Evolutionary conservation across 2,888 invertebrate genomes (phyloP).

Genomic region (Aleiodes alternator): DNA sequence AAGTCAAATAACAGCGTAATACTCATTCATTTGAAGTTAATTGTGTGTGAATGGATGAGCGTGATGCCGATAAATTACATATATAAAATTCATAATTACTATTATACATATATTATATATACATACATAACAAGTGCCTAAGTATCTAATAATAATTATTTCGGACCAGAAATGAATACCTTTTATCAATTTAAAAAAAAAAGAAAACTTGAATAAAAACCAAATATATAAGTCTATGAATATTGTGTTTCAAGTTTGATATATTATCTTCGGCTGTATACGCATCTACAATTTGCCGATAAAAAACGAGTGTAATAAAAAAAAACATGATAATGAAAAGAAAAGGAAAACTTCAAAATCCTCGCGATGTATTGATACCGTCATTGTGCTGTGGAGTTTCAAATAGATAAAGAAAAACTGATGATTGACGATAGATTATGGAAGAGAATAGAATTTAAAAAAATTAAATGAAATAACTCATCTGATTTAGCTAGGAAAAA

Average conservation of each 20-base stretch:
- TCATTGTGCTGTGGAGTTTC: conserved; percentile 2
- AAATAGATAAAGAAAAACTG: conserved; percentile 3
- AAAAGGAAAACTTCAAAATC: not conserved
- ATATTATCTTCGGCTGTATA: conserved; percentile 27
- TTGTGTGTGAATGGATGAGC: conserved; percentile 16
- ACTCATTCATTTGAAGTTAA: no score
- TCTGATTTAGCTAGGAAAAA: conserved; percentile 26
- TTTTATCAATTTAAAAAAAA: conserved; percentile 65
- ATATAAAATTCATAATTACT: conserved; percentile 10
- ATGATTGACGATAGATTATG: not conserved
- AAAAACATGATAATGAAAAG: not conserved
- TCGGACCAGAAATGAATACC: conserved; percentile 73
- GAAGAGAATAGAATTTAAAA: not conserved
- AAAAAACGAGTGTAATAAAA: conserved; percentile 1
- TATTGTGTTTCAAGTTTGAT: conserved; percentile 25
- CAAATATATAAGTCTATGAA: conserved; percentile 33
- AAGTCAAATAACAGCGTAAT: no score
- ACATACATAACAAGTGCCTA: conserved; percentile 70
- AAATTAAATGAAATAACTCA: conserved; percentile 3
- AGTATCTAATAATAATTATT: conserved; percentile 73
- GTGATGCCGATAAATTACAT: conserved; percentile 14
- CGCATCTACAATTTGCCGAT: conserved; percentile 27
- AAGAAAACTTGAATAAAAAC: not conserved
- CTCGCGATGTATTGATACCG: not conserved
- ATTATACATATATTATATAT: conserved; percentile 13